Conservation (phyloP, 2,888 invertebrate genomes). For the Ptilodon capucinus region DNA sequence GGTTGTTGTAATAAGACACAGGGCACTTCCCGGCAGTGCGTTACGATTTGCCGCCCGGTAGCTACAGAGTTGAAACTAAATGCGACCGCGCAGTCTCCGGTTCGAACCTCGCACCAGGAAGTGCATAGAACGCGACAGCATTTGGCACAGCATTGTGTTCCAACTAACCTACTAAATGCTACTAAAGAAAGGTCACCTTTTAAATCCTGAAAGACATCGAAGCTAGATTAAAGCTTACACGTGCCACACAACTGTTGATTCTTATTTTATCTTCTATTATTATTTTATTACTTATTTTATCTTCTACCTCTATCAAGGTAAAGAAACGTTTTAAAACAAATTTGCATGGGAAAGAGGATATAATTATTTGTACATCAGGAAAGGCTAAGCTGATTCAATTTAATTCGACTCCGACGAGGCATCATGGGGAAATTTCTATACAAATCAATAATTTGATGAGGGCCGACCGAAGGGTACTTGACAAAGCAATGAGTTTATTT, state of each 20-base stretch:
- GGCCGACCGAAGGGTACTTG: conserved; percentile 41
- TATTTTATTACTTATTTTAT: no score
- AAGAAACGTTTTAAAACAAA: no score
- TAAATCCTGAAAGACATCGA: conserved; percentile 7
- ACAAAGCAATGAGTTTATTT: conserved; percentile 55
- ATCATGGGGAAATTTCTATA: conserved; percentile 43
- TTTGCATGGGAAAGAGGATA: no score
- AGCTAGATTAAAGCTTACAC: conserved; percentile 12
- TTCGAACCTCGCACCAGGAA: conserved; percentile 57
- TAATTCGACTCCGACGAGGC: background rate
- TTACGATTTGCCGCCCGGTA: conserved; percentile 42
- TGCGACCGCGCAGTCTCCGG: conserved; percentile 35
- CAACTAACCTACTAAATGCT: conserved; percentile 44
- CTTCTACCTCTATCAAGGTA: no score
- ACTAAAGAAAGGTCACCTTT: conserved; percentile 35
- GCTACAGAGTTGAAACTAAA: conserved; percentile 45
- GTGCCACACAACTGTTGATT: no score
- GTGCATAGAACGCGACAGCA: conserved; percentile 41
- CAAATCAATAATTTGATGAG: conserved; percentile 51
- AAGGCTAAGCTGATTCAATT: no score
- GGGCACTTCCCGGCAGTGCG: conserved; percentile 48
- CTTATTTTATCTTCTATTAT: no score
- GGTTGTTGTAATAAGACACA: conserved; percentile 46
- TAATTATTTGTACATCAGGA: no score
- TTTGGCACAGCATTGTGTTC: conserved; percentile 60